phyloP scores from a whole-genome alignment of 2,888 invertebrate genomes.

The Oscheius sp. region DNA sequence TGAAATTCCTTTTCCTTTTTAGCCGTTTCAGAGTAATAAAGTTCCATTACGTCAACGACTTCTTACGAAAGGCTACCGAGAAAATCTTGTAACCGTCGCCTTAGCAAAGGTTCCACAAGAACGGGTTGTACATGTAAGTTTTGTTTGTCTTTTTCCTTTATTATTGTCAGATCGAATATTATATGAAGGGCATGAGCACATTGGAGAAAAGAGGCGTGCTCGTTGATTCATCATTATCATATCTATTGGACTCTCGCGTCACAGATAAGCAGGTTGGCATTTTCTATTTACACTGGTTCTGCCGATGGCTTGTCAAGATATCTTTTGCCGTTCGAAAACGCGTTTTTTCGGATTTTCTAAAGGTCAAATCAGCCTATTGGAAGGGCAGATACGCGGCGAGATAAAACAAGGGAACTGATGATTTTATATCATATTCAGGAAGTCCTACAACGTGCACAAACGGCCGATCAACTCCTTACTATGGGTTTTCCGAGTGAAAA shows the following conservation, averaged over 20 bases:
- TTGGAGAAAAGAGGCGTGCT: slow-evolving; percentile 45
- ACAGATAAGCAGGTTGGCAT: slow-evolving; percentile 49
- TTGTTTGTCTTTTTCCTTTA: no score
- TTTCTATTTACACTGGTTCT: neutral
- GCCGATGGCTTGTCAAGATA: no score
- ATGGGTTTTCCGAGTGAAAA: slow-evolving; percentile 45
- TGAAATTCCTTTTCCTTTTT: neutral
- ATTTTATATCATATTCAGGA: slow-evolving; percentile 42
- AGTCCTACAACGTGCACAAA: slow-evolving; percentile 44
- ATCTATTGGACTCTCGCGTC: slow-evolving; percentile 40
- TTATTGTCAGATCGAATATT: slow-evolving; percentile 58
- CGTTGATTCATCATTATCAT: slow-evolving; percentile 37
- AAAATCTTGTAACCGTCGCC: slow-evolving; percentile 39
- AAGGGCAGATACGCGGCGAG: no score
- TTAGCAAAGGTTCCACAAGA: slow-evolving; percentile 33
- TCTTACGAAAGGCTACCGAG: slow-evolving; percentile 41
- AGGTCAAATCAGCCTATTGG: no score
- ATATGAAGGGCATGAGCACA: slow-evolving; percentile 53
- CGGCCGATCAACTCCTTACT: slow-evolving; percentile 39
- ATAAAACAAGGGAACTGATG: no score
- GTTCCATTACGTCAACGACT: slow-evolving; percentile 29
- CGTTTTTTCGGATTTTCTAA: no score
- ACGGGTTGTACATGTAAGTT: slow-evolving; percentile 41
- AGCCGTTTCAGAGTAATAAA: neutral
- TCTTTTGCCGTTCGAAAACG: no score